phyloP scores from a whole-genome alignment of 1,140 invertebrate species.

The Drosophila rufa region DNA sequence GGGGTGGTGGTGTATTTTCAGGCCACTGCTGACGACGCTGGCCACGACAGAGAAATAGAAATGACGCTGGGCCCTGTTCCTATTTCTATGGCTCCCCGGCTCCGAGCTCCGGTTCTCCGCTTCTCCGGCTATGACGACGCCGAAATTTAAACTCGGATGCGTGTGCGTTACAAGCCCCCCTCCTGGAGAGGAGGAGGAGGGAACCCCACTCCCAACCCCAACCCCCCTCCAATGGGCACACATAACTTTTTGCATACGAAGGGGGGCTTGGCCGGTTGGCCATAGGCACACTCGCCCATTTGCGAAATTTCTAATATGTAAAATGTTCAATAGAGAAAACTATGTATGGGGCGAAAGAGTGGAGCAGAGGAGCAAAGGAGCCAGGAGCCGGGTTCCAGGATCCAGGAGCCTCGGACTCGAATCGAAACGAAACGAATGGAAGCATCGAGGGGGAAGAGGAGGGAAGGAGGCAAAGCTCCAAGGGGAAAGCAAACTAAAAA shows the following conservation, averaged over 20 bases:
- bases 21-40: conserved; percentile 53
- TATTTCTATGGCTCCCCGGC: conserved; percentile 43
- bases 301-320: conserved; percentile 83
- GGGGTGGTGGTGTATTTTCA: conserved; percentile 10
- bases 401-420: conserved; percentile 40
- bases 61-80: conserved; percentile 56
- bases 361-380: conserved; percentile 18
- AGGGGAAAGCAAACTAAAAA: conserved; percentile 59
- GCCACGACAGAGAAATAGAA: conserved; percentile 65
- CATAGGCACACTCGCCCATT: conserved; percentile 64
- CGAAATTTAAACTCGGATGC: conserved; percentile 73
- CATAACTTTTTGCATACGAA: conserved; percentile 70
- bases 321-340: conserved; percentile 84
- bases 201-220: not conserved
- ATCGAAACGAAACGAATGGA: conserved; percentile 3
- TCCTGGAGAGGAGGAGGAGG: not conserved
- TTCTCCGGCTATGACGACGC: conserved; percentile 53
- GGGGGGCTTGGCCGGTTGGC: conserved; percentile 11
- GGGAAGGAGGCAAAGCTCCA: conserved; percentile 7
- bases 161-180: conserved; percentile 62
- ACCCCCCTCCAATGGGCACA: conserved; percentile 51
- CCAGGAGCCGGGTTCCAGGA: conserved; percentile 30
- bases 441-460: not conserved
- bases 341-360: conserved; percentile 61
- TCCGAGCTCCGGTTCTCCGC: conserved; percentile 23